Base-by-base conservation (phyloP, 2,797 vertebrate genomes). In the Coregonus ussuriensis region DNA sequence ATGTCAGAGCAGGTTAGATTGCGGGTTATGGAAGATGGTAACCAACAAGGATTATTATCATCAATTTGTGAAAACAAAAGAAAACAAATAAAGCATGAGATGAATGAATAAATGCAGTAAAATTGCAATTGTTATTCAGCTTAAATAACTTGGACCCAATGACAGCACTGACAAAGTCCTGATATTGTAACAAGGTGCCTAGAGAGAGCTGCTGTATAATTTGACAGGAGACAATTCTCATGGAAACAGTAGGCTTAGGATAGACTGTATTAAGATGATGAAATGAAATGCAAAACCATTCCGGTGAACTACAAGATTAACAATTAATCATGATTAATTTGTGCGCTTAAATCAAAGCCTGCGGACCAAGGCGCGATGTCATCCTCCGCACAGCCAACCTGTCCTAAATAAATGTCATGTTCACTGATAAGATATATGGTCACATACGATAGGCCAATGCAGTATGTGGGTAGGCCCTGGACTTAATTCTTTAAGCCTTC, bases 211-310 rank as follows among this genome's bases (percentile, higher is more conserved):
- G 65, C 67, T n/a, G 59, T 65, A 71, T 79, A 79, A 78, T 83
- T 85, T 83, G 78, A 54, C 74, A 77, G 74, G 77, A 74, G 79
- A 82, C 87, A 75, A 86, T 86, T 83, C 35, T 37, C 74, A 81
- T 59, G 79, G 74, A 86, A 88, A 89, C 87, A 87, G 82, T 81
- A 85, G 41, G 41, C 41, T 9, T 47, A 47, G 79, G 79, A 85
- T 70, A 21, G 68, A 35, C 66, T 83, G 86, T 84, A 85, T 88
- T 86, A 75, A 82, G 88, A 88, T 92, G 91, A 92, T 88, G 92
- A 92, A 91, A 93, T 73, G 75, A 78, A 76, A 88, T 88, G 91
- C 82, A 92, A 92, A 83, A 78, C 68, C 76, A 80, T 86, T 7
- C 72, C 29, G 54, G 54, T 4, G 81, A 90, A 87, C 86, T 80